These are phyloP conservation scores for Ctenoplectra terminalis DNA, from an alignment of 1,140 invertebrate genomes.

Conservation along the genomic window DNA sequence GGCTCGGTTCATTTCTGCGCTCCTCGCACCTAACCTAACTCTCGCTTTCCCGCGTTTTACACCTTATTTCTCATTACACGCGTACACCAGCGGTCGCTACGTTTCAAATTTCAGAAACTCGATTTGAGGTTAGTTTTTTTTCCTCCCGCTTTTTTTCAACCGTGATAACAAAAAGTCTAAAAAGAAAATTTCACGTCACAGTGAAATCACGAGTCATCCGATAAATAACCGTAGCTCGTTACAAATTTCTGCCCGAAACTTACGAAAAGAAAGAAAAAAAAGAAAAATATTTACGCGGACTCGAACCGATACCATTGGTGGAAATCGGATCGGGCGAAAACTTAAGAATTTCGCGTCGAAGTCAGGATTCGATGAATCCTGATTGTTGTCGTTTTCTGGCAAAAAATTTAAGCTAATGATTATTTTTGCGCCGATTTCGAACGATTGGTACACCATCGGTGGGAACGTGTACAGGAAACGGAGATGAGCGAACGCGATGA, in stretches of 20 bases:
- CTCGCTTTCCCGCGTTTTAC: slow-evolving; percentile 53
- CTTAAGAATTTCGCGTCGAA: too few species aligned
- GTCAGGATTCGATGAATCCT: too few species aligned
- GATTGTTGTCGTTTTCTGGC: too few species aligned
- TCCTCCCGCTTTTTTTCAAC: too few species aligned
- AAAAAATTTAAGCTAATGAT: too few species aligned
- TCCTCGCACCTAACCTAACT: slow-evolving; percentile 55
- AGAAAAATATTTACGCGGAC: not conserved
- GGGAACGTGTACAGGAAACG: too few species aligned
- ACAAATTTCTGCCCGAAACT: too few species aligned
- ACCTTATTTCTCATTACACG: slow-evolving; percentile 1
- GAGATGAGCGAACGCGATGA: not conserved
- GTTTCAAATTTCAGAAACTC: not conserved
- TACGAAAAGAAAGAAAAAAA: not conserved
- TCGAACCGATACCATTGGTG: too few species aligned
- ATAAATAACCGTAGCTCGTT: not conserved
- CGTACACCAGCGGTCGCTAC: not conserved
- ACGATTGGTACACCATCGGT: too few species aligned
- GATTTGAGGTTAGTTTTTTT: not conserved
- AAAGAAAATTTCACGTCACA: not conserved
- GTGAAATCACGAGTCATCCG: too few species aligned
- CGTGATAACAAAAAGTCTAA: not conserved
- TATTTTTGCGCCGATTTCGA: too few species aligned
- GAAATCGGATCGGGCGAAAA: too few species aligned
- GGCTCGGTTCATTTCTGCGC: slow-evolving; percentile 12